Evolutionary conservation across 2,797 vertebrate species (phyloP), one percentile per base, ranked within the genome.

Genomic region (Oreonectes daqikongensis): DNA sequence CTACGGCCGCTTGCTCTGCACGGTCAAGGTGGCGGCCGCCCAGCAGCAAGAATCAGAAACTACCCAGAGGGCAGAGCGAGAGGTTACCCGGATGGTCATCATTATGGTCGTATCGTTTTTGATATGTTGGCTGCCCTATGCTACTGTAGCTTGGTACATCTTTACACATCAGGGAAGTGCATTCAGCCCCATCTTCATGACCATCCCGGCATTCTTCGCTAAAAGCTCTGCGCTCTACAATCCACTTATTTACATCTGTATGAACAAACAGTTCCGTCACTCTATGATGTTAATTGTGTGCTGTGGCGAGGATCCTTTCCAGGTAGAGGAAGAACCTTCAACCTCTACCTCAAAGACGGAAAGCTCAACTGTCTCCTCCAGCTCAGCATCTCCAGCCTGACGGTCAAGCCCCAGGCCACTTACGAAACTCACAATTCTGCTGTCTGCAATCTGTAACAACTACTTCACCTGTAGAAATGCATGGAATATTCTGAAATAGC

Each of bases 231-330:
- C 96, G 60, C 88, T 99, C 90, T 98, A 96, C 92, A 98, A 96
- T 88, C 97, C 98, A 0, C 30, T 98, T 82, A 99, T 99, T 90
- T 99, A 98, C 88, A 93, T 98, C 40, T 90, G 94, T 83, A 92
- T 99, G 96, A 98, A 98, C 89, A 98, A 95, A 91, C 96, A 97
- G 94, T 99, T 99, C 93, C 96, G 97, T 80, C 89, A 94, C 91
- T 97, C 96, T 92, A 97, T 99, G 96, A 86, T 98, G 88, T 95
- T 94, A 78, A 97, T 95, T 8, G 82, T 99, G 72, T 97, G 94
- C 91, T 97, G 95, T 0, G 97, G 97, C 59, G 96, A 97, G 93
- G 97, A 96, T 84, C 94, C 93, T 0, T 92, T 99, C 48, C 94
- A 92, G 5, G 96, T 96, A 0, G 95, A 98, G 0, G 96, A 96